Base-by-base conservation (phyloP, 2,113 vertebrate genomes). In the Paramisgurnus dabryanus region DNA sequence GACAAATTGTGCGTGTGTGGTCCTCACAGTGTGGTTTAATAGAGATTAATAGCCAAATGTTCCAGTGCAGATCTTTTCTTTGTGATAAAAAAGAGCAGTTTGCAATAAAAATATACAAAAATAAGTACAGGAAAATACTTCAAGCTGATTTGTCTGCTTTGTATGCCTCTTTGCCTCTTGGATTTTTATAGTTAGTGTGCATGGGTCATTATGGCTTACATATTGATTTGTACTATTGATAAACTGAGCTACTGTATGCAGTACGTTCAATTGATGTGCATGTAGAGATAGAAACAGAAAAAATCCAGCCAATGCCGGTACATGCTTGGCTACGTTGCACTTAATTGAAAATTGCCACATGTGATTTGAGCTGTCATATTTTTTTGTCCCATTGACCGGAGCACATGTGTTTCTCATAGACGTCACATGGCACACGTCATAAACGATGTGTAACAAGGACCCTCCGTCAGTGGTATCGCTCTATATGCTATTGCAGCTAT, bases 361-460 rank as follows among this genome's bases (percentile, higher is more conserved):
- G 83, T 89, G 85, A 89, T 92, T 91, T 91, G 88, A 86, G 79
- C 84, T 89, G 83, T 83, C 84, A 67, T 90, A 88, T 89, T 90
- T 86, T 88, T 22, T 79, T 64, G 65, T 86, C 83, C 82, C 74
- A 74, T 88, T 91, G 91, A 89, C 87, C 83, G 75, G 80, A 87
- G 84, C 91, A 91, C 91, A 93, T 92, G 87, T 92, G 91, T 86
- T 89, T 87, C 82, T 89, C 86, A 89, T 89, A 89, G 86, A 89
- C 86, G 72, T 86, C 85, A 86, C 88, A 89, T 86, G 88, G 87
- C 82, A 85, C 68, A 66, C 63, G 67, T 82, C 78, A 85, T 87
- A 89, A 90, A 88, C 78, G 88, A 89, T 89, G 88, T 85, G 87
- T 88, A 87, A 73, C 87, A 86, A 80, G 88, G 67, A 40, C 82